Percentiles rank a stretch among this genome's conserved stretches.
phyloP scores from a whole-genome alignment of 2,113 vertebrate species.

The Laticauda colubrina region DNA sequence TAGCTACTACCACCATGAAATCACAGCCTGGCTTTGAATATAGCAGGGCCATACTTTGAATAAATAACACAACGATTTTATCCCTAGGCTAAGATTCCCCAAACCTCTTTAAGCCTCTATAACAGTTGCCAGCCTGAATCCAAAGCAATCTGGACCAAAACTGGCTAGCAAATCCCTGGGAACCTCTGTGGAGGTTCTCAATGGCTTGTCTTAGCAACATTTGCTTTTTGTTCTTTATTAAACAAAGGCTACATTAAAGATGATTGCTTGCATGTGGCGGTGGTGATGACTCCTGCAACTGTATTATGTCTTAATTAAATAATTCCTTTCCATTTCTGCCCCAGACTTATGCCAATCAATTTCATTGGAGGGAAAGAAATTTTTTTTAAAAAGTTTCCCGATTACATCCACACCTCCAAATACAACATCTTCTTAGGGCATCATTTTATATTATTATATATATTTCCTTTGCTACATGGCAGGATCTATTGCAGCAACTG shows the following conservation, averaged over 20 bases:
- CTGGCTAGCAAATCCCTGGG: neutral
- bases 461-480: neutral
- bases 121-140: neutral
- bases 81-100: neutral
- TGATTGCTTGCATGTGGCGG: neutral
- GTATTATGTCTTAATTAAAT: neutral
- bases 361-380: neutral
- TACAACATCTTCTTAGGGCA: neutral
- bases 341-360: neutral
- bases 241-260: neutral
- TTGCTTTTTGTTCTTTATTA: neutral
- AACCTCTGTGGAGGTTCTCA: neutral
- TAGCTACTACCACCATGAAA: neutral
- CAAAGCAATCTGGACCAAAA: neutral
- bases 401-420: neutral
- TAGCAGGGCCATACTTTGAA: neutral
- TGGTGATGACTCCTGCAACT: conserved; percentile 1
- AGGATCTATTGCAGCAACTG: neutral
- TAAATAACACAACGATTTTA: neutral
- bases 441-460: neutral
- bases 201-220: neutral
- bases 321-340: neutral
- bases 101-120: neutral
- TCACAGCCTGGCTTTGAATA: neutral
- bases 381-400: neutral